These are phyloP conservation scores for Esox masquinongy DNA, from an alignment of 2,797 vertebrate species.

Conservation along the genomic window DNA sequence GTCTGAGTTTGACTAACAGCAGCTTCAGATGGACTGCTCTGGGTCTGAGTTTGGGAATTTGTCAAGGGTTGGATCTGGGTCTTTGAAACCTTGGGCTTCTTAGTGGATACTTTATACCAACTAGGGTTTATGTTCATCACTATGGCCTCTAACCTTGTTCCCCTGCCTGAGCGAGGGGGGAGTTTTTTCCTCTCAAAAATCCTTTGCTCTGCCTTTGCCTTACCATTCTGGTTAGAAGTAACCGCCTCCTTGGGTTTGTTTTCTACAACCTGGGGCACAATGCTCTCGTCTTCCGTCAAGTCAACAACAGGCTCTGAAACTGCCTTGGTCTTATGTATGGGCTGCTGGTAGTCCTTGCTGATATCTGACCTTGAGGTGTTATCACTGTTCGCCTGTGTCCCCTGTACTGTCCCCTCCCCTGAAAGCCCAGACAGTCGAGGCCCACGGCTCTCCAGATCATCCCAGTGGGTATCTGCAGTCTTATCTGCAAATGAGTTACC, in stretches of 20 bases:
- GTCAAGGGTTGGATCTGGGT: conserved; percentile 3
- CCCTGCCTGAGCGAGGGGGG: conserved; percentile 68
- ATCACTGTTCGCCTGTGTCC: conserved; percentile 30
- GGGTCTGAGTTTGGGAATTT: background rate
- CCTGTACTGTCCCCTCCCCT: background rate
- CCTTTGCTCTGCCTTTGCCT: conserved; percentile 45
- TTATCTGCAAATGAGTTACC: conserved; percentile 47
- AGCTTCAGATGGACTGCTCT: conserved; percentile 10
- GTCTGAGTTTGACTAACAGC: background rate
- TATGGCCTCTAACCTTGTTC: conserved; percentile 71
- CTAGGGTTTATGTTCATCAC: conserved; percentile 77
- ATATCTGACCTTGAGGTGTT: conserved; percentile 32
- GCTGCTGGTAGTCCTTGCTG: conserved; percentile 32
- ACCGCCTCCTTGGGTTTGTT: conserved; percentile 29
- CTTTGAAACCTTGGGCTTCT: conserved; percentile 47
- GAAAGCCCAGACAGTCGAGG: conserved; percentile 21
- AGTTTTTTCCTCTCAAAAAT: conserved; percentile 63
- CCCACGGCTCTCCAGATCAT: conserved; percentile 33
- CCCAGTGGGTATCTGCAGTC: conserved; percentile 22
- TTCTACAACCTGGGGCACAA: conserved; percentile 33
- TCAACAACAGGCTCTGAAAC: conserved; percentile 44
- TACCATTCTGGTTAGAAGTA: conserved; percentile 58
- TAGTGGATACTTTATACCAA: conserved; percentile 65
- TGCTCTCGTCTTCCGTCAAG: conserved; percentile 47
- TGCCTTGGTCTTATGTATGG: conserved; percentile 19